phyloP scores from a whole-genome alignment of 2,113 vertebrate genomes.

The Herpailurus yagouaroundi region DNA sequence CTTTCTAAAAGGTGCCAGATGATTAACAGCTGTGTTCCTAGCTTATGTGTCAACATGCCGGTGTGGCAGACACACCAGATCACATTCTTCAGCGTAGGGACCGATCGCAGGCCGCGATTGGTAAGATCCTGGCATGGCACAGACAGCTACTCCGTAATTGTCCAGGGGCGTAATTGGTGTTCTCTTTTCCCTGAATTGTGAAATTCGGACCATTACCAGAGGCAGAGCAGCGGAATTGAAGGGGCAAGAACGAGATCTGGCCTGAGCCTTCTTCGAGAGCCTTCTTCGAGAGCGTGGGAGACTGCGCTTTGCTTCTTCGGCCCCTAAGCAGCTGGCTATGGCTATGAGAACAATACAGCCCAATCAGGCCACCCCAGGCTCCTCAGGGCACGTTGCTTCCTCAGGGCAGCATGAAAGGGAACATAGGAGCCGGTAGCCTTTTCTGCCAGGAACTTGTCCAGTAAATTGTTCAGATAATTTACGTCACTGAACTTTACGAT shows the following conservation, averaged over 20 bases:
- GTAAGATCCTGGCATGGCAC: neutral
- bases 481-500: neutral
- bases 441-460: conserved; percentile 50
- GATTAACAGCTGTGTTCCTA: conserved; percentile 24
- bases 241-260: neutral
- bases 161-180: neutral
- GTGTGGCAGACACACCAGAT: neutral
- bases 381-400: neutral
- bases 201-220: neutral
- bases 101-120: neutral
- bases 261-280: neutral
- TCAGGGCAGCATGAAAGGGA: neutral
- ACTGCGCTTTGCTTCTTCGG: neutral
- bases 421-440: neutral
- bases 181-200: neutral
- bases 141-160: neutral
- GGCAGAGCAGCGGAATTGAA: neutral
- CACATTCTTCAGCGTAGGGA: neutral
- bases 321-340: neutral
- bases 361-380: neutral
- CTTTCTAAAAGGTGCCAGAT: conserved; percentile 20
- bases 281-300: conserved; percentile 32
- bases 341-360: neutral
- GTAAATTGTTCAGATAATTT: conserved; percentile 59
- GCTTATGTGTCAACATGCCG: neutral